phyloP scores from a whole-genome alignment of 1,140 invertebrate genomes.

The Gryllus bimaculatus region DNA sequence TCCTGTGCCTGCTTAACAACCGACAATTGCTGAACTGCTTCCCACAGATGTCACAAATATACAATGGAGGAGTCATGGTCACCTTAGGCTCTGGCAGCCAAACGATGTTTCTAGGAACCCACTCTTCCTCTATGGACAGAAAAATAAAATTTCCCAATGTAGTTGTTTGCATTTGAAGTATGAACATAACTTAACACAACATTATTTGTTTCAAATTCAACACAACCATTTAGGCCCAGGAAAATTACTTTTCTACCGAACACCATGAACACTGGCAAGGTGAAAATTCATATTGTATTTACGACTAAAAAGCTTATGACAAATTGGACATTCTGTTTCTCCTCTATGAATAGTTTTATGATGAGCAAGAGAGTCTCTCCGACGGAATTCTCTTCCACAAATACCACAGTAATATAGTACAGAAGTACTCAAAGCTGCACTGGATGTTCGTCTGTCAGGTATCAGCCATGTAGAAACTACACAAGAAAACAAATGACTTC shows the following conservation, averaged over 20 bases:
- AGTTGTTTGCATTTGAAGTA: too few species aligned
- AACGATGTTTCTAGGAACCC: not conserved
- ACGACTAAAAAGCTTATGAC: slow-evolving; percentile 39
- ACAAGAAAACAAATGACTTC: too few species aligned
- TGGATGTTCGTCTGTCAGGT: too few species aligned
- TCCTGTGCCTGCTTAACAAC: slow-evolving; percentile 41
- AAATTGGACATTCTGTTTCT: slow-evolving; percentile 41
- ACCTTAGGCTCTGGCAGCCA: slow-evolving; percentile 7
- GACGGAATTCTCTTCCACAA: slow-evolving; percentile 40
- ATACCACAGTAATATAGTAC: slow-evolving; percentile 32
- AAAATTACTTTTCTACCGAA: not conserved
- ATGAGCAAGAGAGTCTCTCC: slow-evolving; percentile 39
- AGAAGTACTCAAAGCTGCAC: not conserved
- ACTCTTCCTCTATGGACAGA: slow-evolving; percentile 7
- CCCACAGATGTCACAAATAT: slow-evolving; percentile 37
- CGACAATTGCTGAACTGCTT: slow-evolving; percentile 39
- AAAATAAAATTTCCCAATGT: slow-evolving; percentile 19
- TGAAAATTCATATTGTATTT: slow-evolving; percentile 28
- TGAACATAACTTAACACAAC: too few species aligned
- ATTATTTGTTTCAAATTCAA: not conserved
- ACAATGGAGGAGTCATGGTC: slow-evolving; percentile 29
- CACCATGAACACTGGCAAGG: slow-evolving; percentile 6
- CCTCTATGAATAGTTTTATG: slow-evolving; percentile 44
- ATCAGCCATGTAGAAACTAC: too few species aligned
- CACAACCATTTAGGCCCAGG: not conserved